phyloP scores from a whole-genome alignment of 2,113 vertebrate genomes.

The Acrocephalus kingi region DNA sequence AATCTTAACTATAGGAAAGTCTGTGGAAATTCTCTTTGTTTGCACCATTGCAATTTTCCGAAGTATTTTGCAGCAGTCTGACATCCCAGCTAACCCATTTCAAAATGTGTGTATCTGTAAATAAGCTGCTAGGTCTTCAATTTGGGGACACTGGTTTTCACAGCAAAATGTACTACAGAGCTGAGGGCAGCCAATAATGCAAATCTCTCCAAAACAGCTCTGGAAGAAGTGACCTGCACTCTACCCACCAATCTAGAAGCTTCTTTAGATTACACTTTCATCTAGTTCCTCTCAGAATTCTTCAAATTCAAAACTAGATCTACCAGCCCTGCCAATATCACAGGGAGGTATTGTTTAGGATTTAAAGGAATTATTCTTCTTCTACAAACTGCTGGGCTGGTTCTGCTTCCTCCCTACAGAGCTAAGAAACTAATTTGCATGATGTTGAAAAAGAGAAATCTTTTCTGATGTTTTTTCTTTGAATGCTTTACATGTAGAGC shows the following conservation, averaged over 20 bases:
- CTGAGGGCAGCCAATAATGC: accelerated
- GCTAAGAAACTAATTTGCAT: conserved; percentile 29
- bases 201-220: not conserved
- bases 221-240: not conserved
- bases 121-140: not conserved
- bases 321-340: not conserved
- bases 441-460: not conserved
- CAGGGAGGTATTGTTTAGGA: not conserved
- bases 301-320: not conserved
- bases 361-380: not conserved
- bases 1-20: not conserved
- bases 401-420: conserved; percentile 12
- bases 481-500: not conserved
- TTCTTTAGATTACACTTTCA: not conserved
- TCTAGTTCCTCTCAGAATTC: not conserved
- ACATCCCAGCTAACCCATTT: not conserved
- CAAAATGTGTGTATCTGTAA: not conserved
- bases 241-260: not conserved
- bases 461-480: conserved; percentile 9
- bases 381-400: not conserved
- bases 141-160: not conserved
- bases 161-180: not conserved
- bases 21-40: not conserved
- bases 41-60: accelerated
- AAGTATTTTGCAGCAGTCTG: not conserved